Conservation (phyloP, 2,113 vertebrate genomes). For the Myrmecobius fasciatus region DNA sequence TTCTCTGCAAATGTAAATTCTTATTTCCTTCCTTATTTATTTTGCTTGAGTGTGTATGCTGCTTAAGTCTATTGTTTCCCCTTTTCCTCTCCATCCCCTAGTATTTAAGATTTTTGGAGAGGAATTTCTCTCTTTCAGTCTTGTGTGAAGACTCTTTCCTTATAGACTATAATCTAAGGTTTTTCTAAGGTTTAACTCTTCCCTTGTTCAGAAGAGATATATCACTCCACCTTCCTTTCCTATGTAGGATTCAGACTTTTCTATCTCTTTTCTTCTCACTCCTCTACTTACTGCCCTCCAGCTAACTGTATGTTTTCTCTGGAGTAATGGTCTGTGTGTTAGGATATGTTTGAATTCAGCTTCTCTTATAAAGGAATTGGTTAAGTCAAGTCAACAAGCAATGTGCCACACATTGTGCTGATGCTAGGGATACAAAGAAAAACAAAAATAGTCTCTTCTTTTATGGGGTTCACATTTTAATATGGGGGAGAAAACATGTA, state of each 20-base stretch:
- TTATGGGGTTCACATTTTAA: too few species aligned
- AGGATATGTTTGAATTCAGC: not conserved
- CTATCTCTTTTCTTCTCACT: not conserved
- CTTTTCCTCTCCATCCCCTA: not conserved
- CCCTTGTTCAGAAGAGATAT: not conserved
- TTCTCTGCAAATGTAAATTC: not conserved
- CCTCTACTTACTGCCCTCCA: not conserved
- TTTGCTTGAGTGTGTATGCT: not conserved
- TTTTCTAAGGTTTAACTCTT: not conserved
- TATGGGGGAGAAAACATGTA: not conserved
- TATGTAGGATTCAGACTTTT: not conserved
- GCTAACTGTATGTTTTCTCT: not conserved
- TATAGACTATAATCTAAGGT: not conserved
- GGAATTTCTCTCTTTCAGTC: not conserved
- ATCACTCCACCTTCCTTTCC: not conserved
- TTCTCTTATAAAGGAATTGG: not conserved
- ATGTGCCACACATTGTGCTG: not conserved
- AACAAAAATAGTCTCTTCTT: too few species aligned
- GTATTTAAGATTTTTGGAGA: not conserved
- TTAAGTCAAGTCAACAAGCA: not conserved
- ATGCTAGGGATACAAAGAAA: not conserved
- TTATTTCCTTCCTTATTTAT: not conserved
- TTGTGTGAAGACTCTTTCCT: not conserved
- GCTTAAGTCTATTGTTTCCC: not conserved
- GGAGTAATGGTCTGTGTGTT: not conserved